Evolutionary conservation across 1,140 invertebrate genomes (phyloP).

Genomic region (Pseudomyrmex flavicornis): DNA sequence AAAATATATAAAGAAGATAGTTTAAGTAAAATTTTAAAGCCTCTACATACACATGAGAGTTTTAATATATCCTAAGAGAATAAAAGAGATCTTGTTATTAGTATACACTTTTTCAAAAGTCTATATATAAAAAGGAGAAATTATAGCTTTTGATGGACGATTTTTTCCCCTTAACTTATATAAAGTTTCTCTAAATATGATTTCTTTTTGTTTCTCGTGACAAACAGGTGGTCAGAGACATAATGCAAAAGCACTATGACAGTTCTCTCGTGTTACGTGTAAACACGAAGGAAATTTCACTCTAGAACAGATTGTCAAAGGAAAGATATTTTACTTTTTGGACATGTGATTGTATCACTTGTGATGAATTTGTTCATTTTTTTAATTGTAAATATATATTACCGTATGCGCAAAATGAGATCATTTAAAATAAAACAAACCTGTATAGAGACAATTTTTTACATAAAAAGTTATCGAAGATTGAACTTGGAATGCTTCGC

Average conservation of each 20-base stretch:
- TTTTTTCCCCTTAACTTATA: constrained; percentile 38
- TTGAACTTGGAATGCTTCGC: constrained; percentile 12
- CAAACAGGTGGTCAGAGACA: constrained; percentile 15
- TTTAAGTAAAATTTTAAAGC: neutral
- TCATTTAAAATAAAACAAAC: constrained; percentile 26
- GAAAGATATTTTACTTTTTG: constrained; percentile 48
- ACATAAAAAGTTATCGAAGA: constrained; percentile 18
- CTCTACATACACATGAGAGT: neutral
- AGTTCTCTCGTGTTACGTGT: neutral
- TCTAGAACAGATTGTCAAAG: constrained; percentile 66
- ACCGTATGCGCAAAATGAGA: constrained; percentile 1
- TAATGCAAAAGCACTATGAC: constrained; percentile 31
- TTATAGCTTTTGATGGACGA: constrained; percentile 38
- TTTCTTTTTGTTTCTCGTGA: constrained; percentile 17
- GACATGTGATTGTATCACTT: constrained; percentile 20
- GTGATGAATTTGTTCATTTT: constrained; percentile 9
- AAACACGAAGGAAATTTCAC: constrained; percentile 33
- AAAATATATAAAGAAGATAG: neutral
- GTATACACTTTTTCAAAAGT: constrained; percentile 33
- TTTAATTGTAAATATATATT: constrained; percentile 11
- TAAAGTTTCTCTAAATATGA: constrained; percentile 66
- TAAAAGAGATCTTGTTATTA: constrained; percentile 18
- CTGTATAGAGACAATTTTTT: constrained; percentile 21
- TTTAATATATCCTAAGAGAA: neutral
- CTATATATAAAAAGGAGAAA: constrained; percentile 31